Evolutionary conservation across 2,797 vertebrate species (phyloP).

Genomic region (Hyperoplus lanceolatus): DNA sequence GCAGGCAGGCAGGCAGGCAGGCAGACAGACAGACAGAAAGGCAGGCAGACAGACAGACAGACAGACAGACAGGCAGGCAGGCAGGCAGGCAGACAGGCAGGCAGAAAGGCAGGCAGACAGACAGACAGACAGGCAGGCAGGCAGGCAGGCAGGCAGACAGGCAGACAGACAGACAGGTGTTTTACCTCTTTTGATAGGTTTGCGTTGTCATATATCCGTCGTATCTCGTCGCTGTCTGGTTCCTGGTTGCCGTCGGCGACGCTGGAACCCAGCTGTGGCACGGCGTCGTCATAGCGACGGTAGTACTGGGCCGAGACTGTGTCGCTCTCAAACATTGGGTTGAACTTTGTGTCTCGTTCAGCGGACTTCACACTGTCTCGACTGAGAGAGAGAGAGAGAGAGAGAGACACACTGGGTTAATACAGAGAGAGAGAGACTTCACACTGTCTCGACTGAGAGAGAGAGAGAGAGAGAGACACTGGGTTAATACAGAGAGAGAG

Average conservation of each 20-base stretch:
- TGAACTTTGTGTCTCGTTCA: constrained; percentile 89
- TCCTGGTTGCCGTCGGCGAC: constrained; percentile 78
- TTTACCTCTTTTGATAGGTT: constrained; percentile 89
- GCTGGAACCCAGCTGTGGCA: constrained; percentile 68
- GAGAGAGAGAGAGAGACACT: too few species aligned
- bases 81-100: too few species aligned
- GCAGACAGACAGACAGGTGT: neutral
- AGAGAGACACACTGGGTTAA: too few species aligned
- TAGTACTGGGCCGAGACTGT: constrained; percentile 83
- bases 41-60: neutral
- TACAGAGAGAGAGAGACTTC: too few species aligned
- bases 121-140: too few species aligned
- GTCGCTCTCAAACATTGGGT: constrained; percentile 88
- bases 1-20: too few species aligned
- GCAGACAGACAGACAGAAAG: neutral
- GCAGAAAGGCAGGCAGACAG: too few species aligned
- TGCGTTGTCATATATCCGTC: constrained; percentile 88
- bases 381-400: constrained; percentile 66
- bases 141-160: constrained; percentile 13
- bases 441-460: too few species aligned
- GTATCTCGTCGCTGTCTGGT: constrained; percentile 87
- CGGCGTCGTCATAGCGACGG: constrained; percentile 76
- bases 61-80: too few species aligned
- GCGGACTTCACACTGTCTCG: constrained; percentile 86
- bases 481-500: too few species aligned